Evolutionary conservation across 2,888 invertebrate genomes (phyloP).

Genomic region (Cheilosia scutellata): DNA sequence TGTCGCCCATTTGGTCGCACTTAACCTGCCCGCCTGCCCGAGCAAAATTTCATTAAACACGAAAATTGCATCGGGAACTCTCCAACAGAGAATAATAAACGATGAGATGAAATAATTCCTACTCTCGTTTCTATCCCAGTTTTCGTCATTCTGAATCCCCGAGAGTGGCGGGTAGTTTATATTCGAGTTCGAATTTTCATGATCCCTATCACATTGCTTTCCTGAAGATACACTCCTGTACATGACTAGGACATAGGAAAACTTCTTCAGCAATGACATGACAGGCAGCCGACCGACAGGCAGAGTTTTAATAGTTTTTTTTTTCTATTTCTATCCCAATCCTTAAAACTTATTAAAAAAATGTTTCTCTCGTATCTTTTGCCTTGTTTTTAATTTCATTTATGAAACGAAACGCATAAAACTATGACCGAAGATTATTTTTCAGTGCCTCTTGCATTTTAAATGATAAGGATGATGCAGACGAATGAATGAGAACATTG

Average conservation of each 20-base stretch:
- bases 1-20: neutral
- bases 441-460: constrained; percentile 5
- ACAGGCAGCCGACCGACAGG: constrained; percentile 20
- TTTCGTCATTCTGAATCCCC: constrained; percentile 26
- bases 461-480: constrained; percentile 1
- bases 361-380: neutral
- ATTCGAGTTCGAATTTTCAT: constrained; percentile 21
- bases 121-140: constrained; percentile 27
- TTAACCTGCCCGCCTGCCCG: neutral
- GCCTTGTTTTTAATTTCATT: constrained; percentile 29
- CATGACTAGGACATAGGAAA: neutral
- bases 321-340: constrained; percentile 5
- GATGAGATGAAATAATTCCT: constrained; percentile 35
- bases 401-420: constrained; percentile 17
- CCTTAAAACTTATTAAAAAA: constrained; percentile 5
- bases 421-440: constrained; percentile 12
- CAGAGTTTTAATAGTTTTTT: constrained; percentile 34
- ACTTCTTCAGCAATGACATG: constrained; percentile 25
- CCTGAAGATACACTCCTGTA: constrained; percentile 1
- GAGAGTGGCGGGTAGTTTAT: neutral
- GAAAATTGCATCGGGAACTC: constrained; percentile 26
- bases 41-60: constrained; percentile 12
- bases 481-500: neutral
- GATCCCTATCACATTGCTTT: constrained; percentile 25
- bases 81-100: constrained; percentile 14